Evolutionary conservation across 2,113 vertebrate genomes (phyloP).

Genomic region (Vombatus ursinus): DNA sequence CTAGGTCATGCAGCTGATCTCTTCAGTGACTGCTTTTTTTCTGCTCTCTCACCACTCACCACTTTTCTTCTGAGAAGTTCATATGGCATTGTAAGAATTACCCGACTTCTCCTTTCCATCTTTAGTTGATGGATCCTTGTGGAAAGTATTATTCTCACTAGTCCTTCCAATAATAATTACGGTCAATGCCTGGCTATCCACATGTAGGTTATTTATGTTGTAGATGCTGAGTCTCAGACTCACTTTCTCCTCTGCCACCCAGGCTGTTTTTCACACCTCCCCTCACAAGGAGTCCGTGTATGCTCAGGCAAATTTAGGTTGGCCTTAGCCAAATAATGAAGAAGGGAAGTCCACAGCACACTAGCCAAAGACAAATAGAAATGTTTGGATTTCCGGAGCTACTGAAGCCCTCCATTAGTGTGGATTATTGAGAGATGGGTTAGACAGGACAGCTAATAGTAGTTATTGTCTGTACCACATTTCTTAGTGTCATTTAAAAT

Average conservation of each 20-base stretch:
- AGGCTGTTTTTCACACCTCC: not conserved
- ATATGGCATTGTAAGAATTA: not conserved
- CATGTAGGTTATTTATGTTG: not conserved
- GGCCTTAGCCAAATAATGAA: conserved; percentile 8
- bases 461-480: not conserved
- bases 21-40: not conserved
- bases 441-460: not conserved
- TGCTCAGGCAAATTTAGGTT: not conserved
- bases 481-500: not conserved
- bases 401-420: not conserved
- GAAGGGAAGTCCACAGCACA: not conserved
- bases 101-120: not conserved
- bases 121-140: not conserved
- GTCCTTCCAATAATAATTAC: not conserved
- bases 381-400: not conserved
- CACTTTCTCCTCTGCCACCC: conserved; percentile 31
- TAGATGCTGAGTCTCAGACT: not conserved
- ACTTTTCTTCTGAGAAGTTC: not conserved
- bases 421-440: not conserved
- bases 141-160: not conserved
- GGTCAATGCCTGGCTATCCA: not conserved
- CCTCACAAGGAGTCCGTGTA: conserved; percentile 1
- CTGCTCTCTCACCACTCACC: not conserved
- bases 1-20: not conserved
- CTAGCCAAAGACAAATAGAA: not conserved